A percentile compares a stretch with the other conserved stretches of the same genome.
phyloP scores from a whole-genome alignment of 2,888 invertebrate genomes.

The Noctua fimbriata region DNA sequence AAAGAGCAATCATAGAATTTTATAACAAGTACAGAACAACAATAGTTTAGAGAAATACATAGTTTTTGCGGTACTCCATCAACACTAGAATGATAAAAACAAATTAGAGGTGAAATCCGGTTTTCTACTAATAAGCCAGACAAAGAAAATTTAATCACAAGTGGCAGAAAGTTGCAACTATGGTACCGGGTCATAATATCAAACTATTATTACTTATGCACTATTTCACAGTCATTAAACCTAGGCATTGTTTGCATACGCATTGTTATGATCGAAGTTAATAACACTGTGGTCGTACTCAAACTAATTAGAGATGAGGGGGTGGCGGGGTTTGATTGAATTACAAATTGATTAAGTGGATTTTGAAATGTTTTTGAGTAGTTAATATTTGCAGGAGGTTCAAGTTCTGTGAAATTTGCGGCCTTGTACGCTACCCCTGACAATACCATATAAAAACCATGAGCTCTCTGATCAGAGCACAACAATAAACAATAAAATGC shows the following conservation, averaged over 20 bases:
- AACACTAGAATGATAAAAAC: not conserved
- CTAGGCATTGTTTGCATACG: slow-evolving; percentile 65
- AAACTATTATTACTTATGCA: slow-evolving; percentile 56
- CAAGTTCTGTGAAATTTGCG: not conserved
- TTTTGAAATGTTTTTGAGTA: slow-evolving; percentile 1
- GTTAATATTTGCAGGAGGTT: not conserved
- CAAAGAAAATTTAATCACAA: slow-evolving; percentile 36
- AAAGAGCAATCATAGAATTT: no score
- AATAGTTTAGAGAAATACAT: not conserved
- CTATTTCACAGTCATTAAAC: slow-evolving; percentile 63
- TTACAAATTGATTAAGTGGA: slow-evolving; percentile 11
- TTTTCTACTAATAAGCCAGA: slow-evolving; percentile 2
- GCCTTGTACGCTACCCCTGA: not conserved
- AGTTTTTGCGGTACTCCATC: not conserved
- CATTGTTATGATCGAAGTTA: slow-evolving; percentile 59
- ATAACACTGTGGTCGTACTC: slow-evolving; percentile 44
- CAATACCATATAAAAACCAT: no score
- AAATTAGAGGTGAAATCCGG: slow-evolving; percentile 22
- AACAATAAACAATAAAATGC: not conserved
- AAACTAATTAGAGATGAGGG: slow-evolving; percentile 44
- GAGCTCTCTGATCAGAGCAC: not conserved
- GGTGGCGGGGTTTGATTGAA: slow-evolving; percentile 33
- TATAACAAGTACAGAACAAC: no score
- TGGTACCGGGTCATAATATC: slow-evolving; percentile 42
- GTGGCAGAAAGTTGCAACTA: slow-evolving; percentile 42